phyloP scores from a whole-genome alignment of 2,797 vertebrate species.

The Oryzias sinensis region DNA sequence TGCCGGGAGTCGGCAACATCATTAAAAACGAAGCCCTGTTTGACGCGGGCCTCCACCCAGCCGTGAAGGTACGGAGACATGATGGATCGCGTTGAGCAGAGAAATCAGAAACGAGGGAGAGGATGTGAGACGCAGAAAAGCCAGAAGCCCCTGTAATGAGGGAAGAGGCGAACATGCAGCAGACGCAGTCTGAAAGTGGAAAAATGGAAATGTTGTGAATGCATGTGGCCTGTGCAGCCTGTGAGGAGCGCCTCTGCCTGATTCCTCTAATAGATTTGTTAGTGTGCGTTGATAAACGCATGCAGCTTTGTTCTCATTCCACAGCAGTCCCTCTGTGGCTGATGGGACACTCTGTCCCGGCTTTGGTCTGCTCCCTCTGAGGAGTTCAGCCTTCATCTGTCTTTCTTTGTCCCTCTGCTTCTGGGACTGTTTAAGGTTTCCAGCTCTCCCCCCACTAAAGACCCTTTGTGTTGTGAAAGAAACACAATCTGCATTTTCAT shows the following conservation, averaged over 20 bases:
- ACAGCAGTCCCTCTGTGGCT: not conserved
- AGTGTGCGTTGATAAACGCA: too few species aligned
- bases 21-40: conserved; percentile 97
- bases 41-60: conserved; percentile 89
- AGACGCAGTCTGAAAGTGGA: conserved; percentile 10
- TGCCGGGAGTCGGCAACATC: conserved; percentile 96
- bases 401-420: conserved; percentile 43
- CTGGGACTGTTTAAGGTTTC: conserved; percentile 42
- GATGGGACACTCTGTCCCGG: conserved; percentile 8
- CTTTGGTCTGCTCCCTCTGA: conserved; percentile 13
- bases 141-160: conserved; percentile 38
- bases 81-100: conserved; percentile 64
- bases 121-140: conserved; percentile 34
- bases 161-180: conserved; percentile 27
- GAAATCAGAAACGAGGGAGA: conserved; percentile 39
- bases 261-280: conserved; percentile 9
- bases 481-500: conserved; percentile 35
- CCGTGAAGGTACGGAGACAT: conserved; percentile 80
- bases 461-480: conserved; percentile 41
- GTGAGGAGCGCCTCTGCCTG: not conserved
- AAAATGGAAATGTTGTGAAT: conserved; percentile 9
- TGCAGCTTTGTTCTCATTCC: too few species aligned
- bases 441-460: conserved; percentile 28
- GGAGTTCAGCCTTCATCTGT: conserved; percentile 47
- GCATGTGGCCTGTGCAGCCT: conserved; percentile 1